Conservation (phyloP, 2,888 invertebrate genomes). For the Syritta pipiens region DNA sequence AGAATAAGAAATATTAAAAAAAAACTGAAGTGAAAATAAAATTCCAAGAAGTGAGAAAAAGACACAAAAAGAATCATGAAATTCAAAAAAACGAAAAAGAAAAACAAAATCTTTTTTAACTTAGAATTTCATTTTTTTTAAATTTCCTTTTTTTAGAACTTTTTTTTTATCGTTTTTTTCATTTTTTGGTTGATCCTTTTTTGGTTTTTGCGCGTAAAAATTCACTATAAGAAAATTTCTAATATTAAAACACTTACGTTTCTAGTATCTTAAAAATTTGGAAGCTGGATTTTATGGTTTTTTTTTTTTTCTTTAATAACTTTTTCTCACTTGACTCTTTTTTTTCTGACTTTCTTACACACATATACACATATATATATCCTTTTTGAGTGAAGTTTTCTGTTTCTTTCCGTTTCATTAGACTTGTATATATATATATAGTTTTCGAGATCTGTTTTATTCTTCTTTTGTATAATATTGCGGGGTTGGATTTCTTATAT, state of each 20-base stretch:
- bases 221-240: constrained; percentile 70
- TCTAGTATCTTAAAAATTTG: constrained; percentile 73
- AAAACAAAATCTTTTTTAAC: background rate
- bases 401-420: background rate
- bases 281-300: constrained; percentile 71
- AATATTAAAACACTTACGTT: constrained; percentile 72
- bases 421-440: no score
- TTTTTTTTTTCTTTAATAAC: constrained; percentile 16
- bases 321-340: constrained; percentile 32
- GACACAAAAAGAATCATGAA: no score
- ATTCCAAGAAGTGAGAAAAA: no score
- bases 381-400: constrained; percentile 29
- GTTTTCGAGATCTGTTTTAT: constrained; percentile 25
- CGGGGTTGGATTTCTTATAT: constrained; percentile 10
- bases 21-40: no score
- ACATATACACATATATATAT: constrained; percentile 42
- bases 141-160: constrained; percentile 7
- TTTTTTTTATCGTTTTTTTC: constrained; percentile 11
- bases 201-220: constrained; percentile 68
- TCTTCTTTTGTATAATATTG: constrained; percentile 47
- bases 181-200: constrained; percentile 51
- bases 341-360: constrained; percentile 27
- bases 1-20: no score
- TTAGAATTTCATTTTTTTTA: constrained; percentile 4
- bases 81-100: no score